Evolutionary conservation across 2,888 invertebrate genomes (phyloP), one percentile per base, ranked within the genome.

Genomic region (Tetragnatha montana): DNA sequence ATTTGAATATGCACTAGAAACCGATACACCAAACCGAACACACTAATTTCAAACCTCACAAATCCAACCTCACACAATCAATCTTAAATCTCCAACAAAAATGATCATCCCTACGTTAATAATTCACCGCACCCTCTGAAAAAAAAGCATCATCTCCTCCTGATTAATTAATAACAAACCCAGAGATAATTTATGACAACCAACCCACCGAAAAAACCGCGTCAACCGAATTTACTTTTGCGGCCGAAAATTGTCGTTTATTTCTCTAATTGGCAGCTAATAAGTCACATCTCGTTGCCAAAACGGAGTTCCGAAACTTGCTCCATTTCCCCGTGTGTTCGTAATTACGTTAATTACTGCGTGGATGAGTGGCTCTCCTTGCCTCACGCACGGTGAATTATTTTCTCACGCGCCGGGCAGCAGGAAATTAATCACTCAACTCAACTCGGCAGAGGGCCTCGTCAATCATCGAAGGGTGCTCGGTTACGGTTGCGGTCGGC

Each of bases 341-440:
- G 75, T 83, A 83, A 83, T 83, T 83, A 83, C 75, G 83, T 75
- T 83, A 83, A 83, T 83, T 83, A 83, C 75, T 83, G 35, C 60
- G 74, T 51, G 75, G 83, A n/a, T 83, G 83, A 75, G 83, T 75
- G 68, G 69, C 17, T 83, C 83, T 68, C 35, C 51, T 83, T 68
- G 47, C n/a, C 47, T 19, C 83, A 75, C 75, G 75, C 83, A 68
- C 83, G 75, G 68, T 83, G 75, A 83, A 49, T 83, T 83, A 83
- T 83, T 83, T 83, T 83, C 83, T 83, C 83, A 83, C 75, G 47
- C 17, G 47, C 21, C 35, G 83, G 74, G 60, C 83, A 35, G 68
- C 75, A 83, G 75, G 47, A 35, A 73, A 83, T 75, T 83, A 83
- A 83, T 83, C 83, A 83, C 83, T 60, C 75, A 75, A 83, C 83